Evolutionary conservation across 64 coral and sea anemone genomes (phyloP), one percentile per base, ranked within the genome.

Genomic region (Platygyra sinensis): DNA sequence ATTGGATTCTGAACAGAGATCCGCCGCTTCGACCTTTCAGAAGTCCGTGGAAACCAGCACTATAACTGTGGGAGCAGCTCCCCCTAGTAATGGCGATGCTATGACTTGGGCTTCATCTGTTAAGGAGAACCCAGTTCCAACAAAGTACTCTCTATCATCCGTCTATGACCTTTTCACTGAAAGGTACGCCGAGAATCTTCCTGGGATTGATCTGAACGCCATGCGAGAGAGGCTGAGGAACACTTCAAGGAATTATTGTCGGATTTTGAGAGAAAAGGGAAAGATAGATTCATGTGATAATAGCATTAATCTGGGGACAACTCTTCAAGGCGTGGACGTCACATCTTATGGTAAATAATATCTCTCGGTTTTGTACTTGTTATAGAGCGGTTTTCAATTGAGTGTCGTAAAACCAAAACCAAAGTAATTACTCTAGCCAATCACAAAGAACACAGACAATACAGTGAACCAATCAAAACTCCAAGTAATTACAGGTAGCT

Each of bases 1-100:
- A 32, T 27, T 89, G 88, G 76, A 89, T 59, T 72, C 32, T 8
- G 67, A 80, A 24, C 75, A 90, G 46, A 80, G 88, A 90, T 65
- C 76, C 14, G 88, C 88, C 0, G 76, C 25, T 72, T 80, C 30
- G 28, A 54, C 72, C 60, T 80, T 89, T 89, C 62, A 77, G 27
- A 64, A 89, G 76, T 77, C 75, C 22, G 88, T 89, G 63, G 76
- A 80, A 55, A 89, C 76, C 8, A 90, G 75, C 75, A 90, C 88
- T 20, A 55, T 90, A 18, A 80, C 88, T 72, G 77, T 90, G 17
- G 88, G 88, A 57, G 88, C 88, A 81, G 88, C 88, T 73, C 88
- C 88, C 55, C 88, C 88, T 3, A 90, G 88, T 55, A 90, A 90
- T 22, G 88, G 88, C 1, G 88, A 90, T 52, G 88, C 88, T 36